Conservation (phyloP, 1,140 invertebrate genomes). For the Formica selysi region DNA sequence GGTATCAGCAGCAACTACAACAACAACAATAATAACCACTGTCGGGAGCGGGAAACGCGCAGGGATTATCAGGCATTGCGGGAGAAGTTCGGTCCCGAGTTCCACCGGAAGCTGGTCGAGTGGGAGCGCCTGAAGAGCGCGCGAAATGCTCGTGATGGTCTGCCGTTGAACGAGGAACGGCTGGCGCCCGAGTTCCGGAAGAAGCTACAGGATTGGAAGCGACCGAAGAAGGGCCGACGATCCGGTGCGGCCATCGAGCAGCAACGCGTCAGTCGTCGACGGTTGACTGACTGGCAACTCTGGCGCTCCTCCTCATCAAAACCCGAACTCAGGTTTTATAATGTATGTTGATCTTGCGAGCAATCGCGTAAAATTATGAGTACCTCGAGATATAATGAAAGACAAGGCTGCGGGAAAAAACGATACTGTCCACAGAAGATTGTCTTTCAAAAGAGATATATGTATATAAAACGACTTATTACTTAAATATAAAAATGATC, state of each 20-base stretch:
- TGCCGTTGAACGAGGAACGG: slow-evolving; percentile 88
- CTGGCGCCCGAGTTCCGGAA: slow-evolving; percentile 92
- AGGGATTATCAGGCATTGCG: slow-evolving; percentile 89
- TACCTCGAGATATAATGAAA: not conserved
- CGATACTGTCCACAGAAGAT: not conserved
- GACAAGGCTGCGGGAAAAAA: not conserved
- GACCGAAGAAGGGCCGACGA: slow-evolving; percentile 89
- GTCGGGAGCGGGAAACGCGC: slow-evolving; percentile 86
- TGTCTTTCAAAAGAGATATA: not conserved
- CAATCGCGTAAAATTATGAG: not conserved
- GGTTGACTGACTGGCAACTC: slow-evolving; percentile 91
- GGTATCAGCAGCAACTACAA: slow-evolving; percentile 48
- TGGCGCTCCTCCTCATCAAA: slow-evolving; percentile 84
- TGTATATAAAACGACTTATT: not conserved
- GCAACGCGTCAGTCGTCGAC: slow-evolving; percentile 83
- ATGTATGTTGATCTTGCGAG: slow-evolving; percentile 39
- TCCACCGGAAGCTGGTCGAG: slow-evolving; percentile 90
- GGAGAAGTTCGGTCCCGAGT: slow-evolving; percentile 90
- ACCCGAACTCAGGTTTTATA: slow-evolving; percentile 58
- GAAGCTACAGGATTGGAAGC: slow-evolving; percentile 94
- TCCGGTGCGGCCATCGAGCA: slow-evolving; percentile 77
- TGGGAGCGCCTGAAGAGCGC: slow-evolving; percentile 89
- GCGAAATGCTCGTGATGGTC: slow-evolving; percentile 38
- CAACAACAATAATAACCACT: slow-evolving; percentile 61
- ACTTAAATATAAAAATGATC: not conserved